Evolutionary conservation across 1,140 invertebrate species (phyloP).

Genomic region (Drosophila dunni): DNA sequence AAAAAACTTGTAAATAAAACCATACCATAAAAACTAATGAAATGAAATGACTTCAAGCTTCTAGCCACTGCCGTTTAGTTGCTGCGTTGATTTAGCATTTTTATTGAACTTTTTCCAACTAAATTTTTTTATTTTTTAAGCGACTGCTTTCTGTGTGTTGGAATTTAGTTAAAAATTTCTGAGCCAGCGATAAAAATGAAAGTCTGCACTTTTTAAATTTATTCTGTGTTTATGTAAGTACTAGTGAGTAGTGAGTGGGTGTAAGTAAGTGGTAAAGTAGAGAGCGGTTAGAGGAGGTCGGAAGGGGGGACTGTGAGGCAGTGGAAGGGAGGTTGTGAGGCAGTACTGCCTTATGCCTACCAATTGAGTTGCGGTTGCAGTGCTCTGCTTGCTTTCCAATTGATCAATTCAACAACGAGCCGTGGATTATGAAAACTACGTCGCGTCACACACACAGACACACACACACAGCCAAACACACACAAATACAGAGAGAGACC

Average conservation of each 20-base stretch:
- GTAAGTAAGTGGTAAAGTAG: neutral
- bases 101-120: no score
- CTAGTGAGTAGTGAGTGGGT: neutral
- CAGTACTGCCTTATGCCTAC: slow-evolving; percentile 26
- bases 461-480: neutral
- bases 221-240: no score
- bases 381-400: slow-evolving; percentile 52
- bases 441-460: slow-evolving; percentile 10
- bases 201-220: no score
- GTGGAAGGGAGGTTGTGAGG: neutral
- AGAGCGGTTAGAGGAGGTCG: neutral
- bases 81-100: no score
- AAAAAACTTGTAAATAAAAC: no score
- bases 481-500: neutral
- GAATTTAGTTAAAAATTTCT: no score
- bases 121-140: no score
- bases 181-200: no score
- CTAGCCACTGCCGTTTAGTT: no score
- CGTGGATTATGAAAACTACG: slow-evolving; percentile 47
- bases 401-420: slow-evolving; percentile 57
- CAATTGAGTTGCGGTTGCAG: slow-evolving; percentile 45
- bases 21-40: no score
- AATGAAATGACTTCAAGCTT: no score
- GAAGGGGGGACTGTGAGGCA: neutral
- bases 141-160: no score